Conservation (phyloP, 2,113 vertebrate species). For the Ivindomyrus marchei region DNA sequence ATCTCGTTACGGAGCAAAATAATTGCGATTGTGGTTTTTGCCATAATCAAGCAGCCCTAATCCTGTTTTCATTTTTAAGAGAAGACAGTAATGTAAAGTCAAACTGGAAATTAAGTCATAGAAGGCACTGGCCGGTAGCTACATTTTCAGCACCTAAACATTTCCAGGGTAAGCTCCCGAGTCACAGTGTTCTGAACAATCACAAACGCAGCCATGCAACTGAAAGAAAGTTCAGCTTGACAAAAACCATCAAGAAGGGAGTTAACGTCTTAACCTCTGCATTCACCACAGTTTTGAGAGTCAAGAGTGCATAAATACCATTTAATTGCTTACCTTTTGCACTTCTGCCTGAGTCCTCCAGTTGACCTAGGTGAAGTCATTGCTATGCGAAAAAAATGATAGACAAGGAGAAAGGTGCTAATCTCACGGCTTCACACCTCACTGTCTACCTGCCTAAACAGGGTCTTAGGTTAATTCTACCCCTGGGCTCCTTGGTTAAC, state of each 20-base stretch:
- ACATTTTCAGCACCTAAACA: neutral
- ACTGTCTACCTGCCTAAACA: conserved; percentile 64
- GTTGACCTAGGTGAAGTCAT: conserved; percentile 32
- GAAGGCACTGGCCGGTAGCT: neutral
- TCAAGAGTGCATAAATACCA: conserved; percentile 51
- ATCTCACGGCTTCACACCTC: conserved; percentile 57
- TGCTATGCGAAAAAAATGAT: conserved; percentile 39
- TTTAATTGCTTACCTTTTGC: conserved; percentile 46
- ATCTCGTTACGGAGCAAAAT: neutral
- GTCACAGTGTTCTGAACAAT: neutral
- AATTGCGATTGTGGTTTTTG: neutral
- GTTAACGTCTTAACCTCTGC: conserved; percentile 43
- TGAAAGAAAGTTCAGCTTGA: conserved; percentile 11
- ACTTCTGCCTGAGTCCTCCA: conserved; percentile 49
- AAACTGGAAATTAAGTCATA: neutral
- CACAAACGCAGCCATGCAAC: neutral
- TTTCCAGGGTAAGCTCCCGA: neutral
- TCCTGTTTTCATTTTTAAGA: neutral
- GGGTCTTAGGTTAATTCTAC: conserved; percentile 63
- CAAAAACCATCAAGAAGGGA: conserved; percentile 44
- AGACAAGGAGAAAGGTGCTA: conserved; percentile 41
- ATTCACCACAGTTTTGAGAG: conserved; percentile 55
- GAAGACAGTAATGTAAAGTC: neutral
- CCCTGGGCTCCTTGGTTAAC: conserved; percentile 50
- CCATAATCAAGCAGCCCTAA: neutral